Evolutionary conservation across 2,113 vertebrate species (phyloP).

Genomic region (Dermatemys mawii): DNA sequence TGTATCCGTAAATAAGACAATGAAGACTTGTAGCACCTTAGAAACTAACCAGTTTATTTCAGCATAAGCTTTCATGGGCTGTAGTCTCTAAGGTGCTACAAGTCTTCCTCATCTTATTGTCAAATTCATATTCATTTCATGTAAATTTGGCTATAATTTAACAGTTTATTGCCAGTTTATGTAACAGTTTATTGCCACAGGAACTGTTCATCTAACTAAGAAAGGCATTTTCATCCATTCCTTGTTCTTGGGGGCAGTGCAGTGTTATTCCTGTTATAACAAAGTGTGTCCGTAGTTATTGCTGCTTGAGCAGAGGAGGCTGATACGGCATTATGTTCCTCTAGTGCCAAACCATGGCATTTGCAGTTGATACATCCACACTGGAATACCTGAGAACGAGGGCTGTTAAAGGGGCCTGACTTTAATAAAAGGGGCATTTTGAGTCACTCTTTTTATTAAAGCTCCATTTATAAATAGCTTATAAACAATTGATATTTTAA

Average conservation of each 20-base stretch:
- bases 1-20: too few species aligned
- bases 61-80: too few species aligned
- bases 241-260: background rate
- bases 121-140: background rate
- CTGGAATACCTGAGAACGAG: background rate
- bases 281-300: background rate
- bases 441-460: background rate
- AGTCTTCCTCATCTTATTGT: too few species aligned
- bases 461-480: background rate
- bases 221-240: background rate
- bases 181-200: background rate
- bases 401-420: background rate
- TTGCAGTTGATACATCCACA: background rate
- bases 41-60: too few species aligned
- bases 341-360: background rate
- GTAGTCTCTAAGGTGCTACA: too few species aligned
- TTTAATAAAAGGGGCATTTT: background rate
- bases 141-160: too few species aligned
- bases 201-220: too few species aligned
- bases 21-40: too few species aligned
- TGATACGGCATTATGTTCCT: background rate
- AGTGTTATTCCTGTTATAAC: background rate
- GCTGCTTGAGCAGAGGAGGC: background rate
- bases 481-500: background rate
- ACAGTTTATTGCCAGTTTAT: background rate